These are phyloP conservation scores for Melitaea athalia DNA, from an alignment of 2,888 invertebrate genomes.

Conservation along the genomic window DNA sequence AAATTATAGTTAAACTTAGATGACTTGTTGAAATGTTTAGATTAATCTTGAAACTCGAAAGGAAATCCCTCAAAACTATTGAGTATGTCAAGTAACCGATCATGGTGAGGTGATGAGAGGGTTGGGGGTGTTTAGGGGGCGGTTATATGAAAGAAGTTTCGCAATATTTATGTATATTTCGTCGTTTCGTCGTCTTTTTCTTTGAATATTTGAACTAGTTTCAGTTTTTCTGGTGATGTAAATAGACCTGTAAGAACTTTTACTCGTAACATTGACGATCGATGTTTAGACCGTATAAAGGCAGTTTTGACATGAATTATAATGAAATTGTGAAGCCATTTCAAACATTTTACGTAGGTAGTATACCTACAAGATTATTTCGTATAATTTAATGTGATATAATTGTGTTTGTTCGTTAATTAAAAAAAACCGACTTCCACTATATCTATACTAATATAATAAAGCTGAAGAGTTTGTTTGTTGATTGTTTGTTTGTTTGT, in stretches of 20 bases:
- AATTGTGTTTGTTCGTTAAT: no score
- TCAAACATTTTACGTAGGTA: not conserved
- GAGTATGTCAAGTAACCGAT: slow-evolving; percentile 25
- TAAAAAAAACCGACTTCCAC: no score
- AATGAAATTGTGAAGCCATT: not conserved
- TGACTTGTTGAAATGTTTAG: slow-evolving; percentile 11
- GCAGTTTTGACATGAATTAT: not conserved
- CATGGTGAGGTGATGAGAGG: slow-evolving; percentile 5
- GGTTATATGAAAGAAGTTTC: slow-evolving; percentile 47
- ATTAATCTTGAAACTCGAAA: slow-evolving; percentile 23
- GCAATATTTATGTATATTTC: slow-evolving; percentile 46
- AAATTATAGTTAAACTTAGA: not conserved
- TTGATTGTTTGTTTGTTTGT: no score
- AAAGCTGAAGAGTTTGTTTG: no score
- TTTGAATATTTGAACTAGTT: slow-evolving; percentile 40
- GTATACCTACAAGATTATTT: no score
- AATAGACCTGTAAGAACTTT: slow-evolving; percentile 29
- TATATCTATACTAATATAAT: no score
- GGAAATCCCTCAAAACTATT: slow-evolving; percentile 23
- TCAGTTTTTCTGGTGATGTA: slow-evolving; percentile 41
- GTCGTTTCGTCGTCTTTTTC: slow-evolving; percentile 42
- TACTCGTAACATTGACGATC: slow-evolving; percentile 3
- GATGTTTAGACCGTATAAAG: not conserved
- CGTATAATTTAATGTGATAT: not conserved
- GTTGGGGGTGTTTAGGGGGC: not conserved